Evolutionary conservation across 1,140 invertebrate genomes (phyloP), one percentile per base, ranked within the genome.

Genomic region (Propsilocerus akamusi): DNA sequence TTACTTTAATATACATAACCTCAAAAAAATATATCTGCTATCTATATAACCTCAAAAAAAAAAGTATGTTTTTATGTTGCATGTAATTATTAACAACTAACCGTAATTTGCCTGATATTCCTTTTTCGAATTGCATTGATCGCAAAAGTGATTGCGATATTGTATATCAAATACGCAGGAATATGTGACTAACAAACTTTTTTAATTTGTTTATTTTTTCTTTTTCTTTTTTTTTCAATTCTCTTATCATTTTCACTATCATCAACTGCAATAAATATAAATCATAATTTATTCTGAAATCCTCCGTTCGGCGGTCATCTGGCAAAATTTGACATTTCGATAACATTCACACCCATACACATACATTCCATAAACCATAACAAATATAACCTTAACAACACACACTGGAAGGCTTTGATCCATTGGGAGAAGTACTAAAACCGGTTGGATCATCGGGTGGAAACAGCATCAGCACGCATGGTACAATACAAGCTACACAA

Each of bases 331-430:
- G 24, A 26, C 10, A 48, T 14, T 25, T 25, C 26, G 6, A 49
- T 23, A 7, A 49, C 23, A 32, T 32, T n/a, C 8, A 30, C 26
- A 26, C 8, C 14, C 26, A 49, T 17, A 49, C 26, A 28, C 4
- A 30, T 20, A 49, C 26, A 48, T 47, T n/a, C 25, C 25, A 26
- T 26, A 22, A 25, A 26, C 26, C 14, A 28, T 10, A 34, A 49
- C 26, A 52, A 53, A 53, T 10, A 57, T 48, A 53, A 24, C 54
- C 51, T 53, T 47, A 53, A 32, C 49, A 46, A 26, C 26, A 47
- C n/a, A n/a, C n/a, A n/a, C n/a, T n/a, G 47, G 53, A 61, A 78
- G 76, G 72, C 59, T 83, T 83, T 67, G 78, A 83, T 70, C 74
- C 75, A 54, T 75, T 84, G 68, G 79, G 79, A 52, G 80, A 81